Evolutionary conservation across 2,888 invertebrate genomes (phyloP).

Genomic region (Lordiphosa andalusiaca): DNA sequence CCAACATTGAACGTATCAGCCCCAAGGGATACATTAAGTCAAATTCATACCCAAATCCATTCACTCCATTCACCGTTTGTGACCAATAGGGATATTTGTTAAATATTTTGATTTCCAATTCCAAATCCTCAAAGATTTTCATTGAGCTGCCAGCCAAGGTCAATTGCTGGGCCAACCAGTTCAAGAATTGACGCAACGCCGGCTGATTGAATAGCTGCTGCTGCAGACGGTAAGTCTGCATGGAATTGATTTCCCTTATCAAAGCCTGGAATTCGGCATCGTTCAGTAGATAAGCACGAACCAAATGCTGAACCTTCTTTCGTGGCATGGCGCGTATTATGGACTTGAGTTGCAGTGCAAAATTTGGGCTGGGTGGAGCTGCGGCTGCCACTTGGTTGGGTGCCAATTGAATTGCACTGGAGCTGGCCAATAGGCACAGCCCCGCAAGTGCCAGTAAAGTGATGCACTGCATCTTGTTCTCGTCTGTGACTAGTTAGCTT

Average conservation of each 20-base stretch:
- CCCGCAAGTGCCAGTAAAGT: conserved; percentile 26
- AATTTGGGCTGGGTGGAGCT: conserved; percentile 27
- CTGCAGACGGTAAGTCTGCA: conserved; percentile 48
- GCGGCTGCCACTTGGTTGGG: conserved; percentile 8
- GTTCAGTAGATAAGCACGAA: conserved; percentile 67
- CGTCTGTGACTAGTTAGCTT: not conserved
- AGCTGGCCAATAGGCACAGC: conserved; percentile 32
- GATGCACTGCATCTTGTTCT: conserved; percentile 39
- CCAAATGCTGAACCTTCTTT: conserved; percentile 49
- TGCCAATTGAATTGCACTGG: conserved; percentile 9
- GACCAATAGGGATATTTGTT: conserved; percentile 63
- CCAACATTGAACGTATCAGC: conserved; percentile 56
- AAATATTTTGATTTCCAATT: conserved; percentile 64
- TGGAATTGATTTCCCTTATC: conserved; percentile 66
- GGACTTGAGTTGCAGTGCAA: conserved; percentile 50
- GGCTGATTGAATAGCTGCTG: conserved; percentile 68
- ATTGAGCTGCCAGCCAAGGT: conserved; percentile 51
- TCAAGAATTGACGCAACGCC: conserved; percentile 61
- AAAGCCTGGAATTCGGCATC: conserved; percentile 74
- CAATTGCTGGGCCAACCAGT: conserved; percentile 68
- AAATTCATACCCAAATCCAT: conserved; percentile 71
- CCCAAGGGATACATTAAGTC: conserved; percentile 53
- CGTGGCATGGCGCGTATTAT: conserved; percentile 56
- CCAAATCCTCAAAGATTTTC: conserved; percentile 62
- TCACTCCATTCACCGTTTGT: conserved; percentile 62